Evolutionary conservation across 2,888 invertebrate genomes (phyloP).

Genomic region (Adela reaumurella): DNA sequence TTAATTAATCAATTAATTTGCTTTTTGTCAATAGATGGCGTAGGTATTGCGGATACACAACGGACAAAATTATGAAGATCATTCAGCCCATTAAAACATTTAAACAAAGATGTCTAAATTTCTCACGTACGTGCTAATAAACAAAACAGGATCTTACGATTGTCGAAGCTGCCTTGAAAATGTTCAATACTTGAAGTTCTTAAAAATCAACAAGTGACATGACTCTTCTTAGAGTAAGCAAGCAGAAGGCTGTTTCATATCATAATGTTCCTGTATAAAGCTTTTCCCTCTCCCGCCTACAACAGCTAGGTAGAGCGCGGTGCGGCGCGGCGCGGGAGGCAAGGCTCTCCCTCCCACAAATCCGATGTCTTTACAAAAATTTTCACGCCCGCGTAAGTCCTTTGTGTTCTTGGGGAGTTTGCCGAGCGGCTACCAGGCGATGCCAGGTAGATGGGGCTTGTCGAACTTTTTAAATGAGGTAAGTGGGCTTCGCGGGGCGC

Average conservation of each 20-base stretch:
- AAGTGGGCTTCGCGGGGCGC: not conserved
- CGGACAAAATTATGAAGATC: too few relatives aligned
- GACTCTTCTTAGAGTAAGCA: not conserved
- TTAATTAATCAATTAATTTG: too few relatives aligned
- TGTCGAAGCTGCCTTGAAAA: not conserved
- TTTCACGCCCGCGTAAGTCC: constrained; percentile 33
- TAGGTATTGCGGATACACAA: too few relatives aligned
- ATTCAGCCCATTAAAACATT: too few relatives aligned
- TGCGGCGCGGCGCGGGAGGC: constrained; percentile 14
- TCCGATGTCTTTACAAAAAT: constrained; percentile 26
- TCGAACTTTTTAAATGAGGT: constrained; percentile 43
- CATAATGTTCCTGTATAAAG: constrained; percentile 7
- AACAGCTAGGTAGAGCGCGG: constrained; percentile 27
- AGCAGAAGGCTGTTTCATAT: not conserved
- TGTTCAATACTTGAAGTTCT: not conserved
- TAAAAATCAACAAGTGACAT: not conserved
- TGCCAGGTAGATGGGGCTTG: constrained; percentile 34
- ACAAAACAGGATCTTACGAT: too few relatives aligned
- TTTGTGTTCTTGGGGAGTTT: constrained; percentile 31
- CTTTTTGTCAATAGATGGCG: too few relatives aligned
- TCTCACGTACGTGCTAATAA: too few relatives aligned
- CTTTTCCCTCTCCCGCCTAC: constrained; percentile 28
- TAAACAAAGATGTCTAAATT: too few relatives aligned
- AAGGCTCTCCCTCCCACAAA: constrained; percentile 18
- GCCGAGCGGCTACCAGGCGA: constrained; percentile 36